These are phyloP conservation scores for Amniataba percoides DNA, from an alignment of 2,797 vertebrate genomes.

Conservation along the genomic window DNA sequence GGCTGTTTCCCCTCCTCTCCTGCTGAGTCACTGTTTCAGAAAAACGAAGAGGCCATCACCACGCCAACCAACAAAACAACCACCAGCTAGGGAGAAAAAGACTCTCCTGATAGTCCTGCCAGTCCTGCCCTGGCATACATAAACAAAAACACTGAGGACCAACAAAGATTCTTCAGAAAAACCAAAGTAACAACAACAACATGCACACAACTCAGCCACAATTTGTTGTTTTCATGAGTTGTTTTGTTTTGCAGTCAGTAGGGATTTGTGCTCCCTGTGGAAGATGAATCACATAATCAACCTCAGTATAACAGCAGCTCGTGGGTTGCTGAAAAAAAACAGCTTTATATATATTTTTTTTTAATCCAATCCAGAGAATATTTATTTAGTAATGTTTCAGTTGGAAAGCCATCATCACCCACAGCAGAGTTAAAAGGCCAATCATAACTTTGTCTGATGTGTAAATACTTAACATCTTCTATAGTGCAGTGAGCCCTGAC, in stretches of 20 bases:
- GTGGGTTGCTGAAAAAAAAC: constrained; percentile 21
- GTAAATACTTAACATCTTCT: not conserved
- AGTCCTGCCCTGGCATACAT: constrained; percentile 2
- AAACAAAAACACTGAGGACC: not conserved
- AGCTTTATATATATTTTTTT: not conserved
- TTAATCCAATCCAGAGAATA: not conserved
- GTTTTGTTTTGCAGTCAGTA: constrained; percentile 38
- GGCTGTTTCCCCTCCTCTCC: constrained; percentile 39
- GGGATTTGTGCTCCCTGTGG: constrained; percentile 37
- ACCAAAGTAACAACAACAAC: constrained; percentile 12
- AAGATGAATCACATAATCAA: constrained; percentile 49
- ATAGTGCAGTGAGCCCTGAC: not conserved
- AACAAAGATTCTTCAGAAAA: constrained; percentile 12
- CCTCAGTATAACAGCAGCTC: constrained; percentile 16
- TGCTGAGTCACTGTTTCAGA: constrained; percentile 63
- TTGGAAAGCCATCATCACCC: not conserved
- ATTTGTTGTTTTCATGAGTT: constrained; percentile 10
- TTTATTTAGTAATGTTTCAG: constrained; percentile 6
- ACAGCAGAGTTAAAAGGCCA: not conserved
- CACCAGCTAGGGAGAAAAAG: constrained; percentile 19
- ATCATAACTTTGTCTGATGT: not conserved
- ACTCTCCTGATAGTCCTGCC: not conserved
- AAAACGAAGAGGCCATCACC: constrained; percentile 44
- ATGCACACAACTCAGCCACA: constrained; percentile 25
- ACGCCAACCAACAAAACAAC: constrained; percentile 44